Evolutionary conservation across 1,140 invertebrate species (phyloP), one percentile per base, ranked within the genome.

Genomic region (Drosophila guanche): DNA sequence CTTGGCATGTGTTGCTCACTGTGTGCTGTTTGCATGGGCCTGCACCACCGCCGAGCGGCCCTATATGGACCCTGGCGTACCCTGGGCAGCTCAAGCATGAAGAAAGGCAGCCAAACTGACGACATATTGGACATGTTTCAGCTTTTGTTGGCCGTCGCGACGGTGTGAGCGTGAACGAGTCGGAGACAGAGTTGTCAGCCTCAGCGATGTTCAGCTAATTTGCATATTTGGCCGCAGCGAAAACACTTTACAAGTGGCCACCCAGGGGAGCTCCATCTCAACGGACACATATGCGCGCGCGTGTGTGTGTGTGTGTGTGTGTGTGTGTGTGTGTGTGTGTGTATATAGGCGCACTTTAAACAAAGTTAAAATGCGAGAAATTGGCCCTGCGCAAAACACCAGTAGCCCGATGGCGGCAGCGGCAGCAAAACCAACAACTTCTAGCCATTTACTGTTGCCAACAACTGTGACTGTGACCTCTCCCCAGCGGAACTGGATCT

Each of bases 41-140:
- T 52, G 41, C 22, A n/a, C 16, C 3, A 14, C 57, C 33, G 5
- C 33, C 45, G 47, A 27, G 20, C 25, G 23, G 40, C 20, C 25
- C 43, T 20, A 20, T 20, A 20, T 20, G 16, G 16, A 0, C 16
- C 16, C 16, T 20, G 16, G 0, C 16, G 16, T 20, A 20, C 16
- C 16, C 16, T 20, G 16, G 46, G 20, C 73, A 78, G 60, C 65
- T 86, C 77, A 86, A 77, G 83, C 83, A 59, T 81, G 55, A 81
- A 86, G 77, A 88, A 67, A 71, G 76, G 46, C 80, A 67, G 58
- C 76, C 46, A 52, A 68, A 62, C 22, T 76, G 76, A 47, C 81
- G 83, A 86, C 69, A 88, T 86, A 86, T 81, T 86, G 81, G 81
- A 86, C 81, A 86, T 86, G 83, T 86, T 86, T 86, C 83, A 86